These are phyloP conservation scores for Adelognathus sp. DNA, from an alignment of 2,888 invertebrate species.

Conservation along the genomic window DNA sequence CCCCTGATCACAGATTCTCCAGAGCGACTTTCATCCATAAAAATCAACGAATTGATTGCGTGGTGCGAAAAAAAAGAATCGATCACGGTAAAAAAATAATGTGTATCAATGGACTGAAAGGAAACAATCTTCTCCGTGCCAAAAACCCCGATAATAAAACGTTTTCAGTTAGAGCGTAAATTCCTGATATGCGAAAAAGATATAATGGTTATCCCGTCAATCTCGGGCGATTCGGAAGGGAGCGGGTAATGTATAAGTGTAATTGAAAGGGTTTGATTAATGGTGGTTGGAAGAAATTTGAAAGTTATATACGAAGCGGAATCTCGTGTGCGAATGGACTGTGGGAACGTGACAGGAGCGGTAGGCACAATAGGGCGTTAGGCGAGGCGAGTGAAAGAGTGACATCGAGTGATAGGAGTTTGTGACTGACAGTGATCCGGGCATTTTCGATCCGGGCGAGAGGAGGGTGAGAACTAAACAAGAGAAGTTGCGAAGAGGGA, in stretches of 20 bases:
- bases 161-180: not conserved
- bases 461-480: slow-evolving; percentile 11
- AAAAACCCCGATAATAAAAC: not conserved
- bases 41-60: no score
- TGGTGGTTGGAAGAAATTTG: not conserved
- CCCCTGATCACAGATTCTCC: no score
- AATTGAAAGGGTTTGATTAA: slow-evolving; percentile 30
- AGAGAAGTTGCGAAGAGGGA: not conserved
- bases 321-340: not conserved
- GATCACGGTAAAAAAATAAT: no score
- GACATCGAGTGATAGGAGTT: slow-evolving; percentile 20
- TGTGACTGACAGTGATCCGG: slow-evolving; percentile 20
- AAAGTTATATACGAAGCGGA: not conserved
- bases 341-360: not conserved
- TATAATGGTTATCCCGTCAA: slow-evolving; percentile 2
- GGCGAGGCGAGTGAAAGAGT: not conserved
- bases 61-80: no score
- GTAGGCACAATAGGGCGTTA: not conserved
- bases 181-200: not conserved
- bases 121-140: not conserved
- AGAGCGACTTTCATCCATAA: no score
- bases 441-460: not conserved
- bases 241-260: slow-evolving; percentile 17
- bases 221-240: slow-evolving; percentile 2
- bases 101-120: no score